Conservation (phyloP, 2,888 invertebrate genomes). For the Tholera decimalis region DNA sequence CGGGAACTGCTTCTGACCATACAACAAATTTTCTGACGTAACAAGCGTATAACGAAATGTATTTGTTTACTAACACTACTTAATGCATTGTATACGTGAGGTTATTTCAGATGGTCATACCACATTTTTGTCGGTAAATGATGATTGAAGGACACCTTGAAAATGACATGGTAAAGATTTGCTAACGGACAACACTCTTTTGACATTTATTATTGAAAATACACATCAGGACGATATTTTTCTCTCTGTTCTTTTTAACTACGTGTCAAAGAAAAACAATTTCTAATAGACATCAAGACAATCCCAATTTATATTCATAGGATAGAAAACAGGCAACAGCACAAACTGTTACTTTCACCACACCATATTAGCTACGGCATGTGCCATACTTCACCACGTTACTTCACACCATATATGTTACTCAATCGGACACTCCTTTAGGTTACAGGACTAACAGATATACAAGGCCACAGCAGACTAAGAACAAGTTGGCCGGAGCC, state of each 20-base stretch:
- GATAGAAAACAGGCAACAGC: slow-evolving; percentile 25
- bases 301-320: slow-evolving; percentile 33
- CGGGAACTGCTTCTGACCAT: slow-evolving; percentile 9
- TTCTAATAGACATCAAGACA: slow-evolving; percentile 8
- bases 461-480: not conserved
- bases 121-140: slow-evolving; percentile 16
- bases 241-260: not conserved
- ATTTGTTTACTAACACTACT: slow-evolving; percentile 29
- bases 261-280: not conserved
- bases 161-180: slow-evolving; percentile 23
- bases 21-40: slow-evolving; percentile 20
- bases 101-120: slow-evolving; percentile 13
- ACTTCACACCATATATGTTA: slow-evolving; percentile 1
- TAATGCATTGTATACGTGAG: slow-evolving; percentile 10
- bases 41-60: not conserved
- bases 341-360: slow-evolving; percentile 56
- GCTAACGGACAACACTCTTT: slow-evolving; percentile 3
- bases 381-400: slow-evolving; percentile 28
- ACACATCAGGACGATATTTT: slow-evolving; percentile 6
- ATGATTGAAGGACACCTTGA: slow-evolving; percentile 39
- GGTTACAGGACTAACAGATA: not conserved
- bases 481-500: not conserved
- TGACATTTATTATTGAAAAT: slow-evolving; percentile 5
- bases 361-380: slow-evolving; percentile 33
- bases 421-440: not conserved